Evolutionary conservation across 1,140 invertebrate species (phyloP).

Genomic region (Ephestia elutella): DNA sequence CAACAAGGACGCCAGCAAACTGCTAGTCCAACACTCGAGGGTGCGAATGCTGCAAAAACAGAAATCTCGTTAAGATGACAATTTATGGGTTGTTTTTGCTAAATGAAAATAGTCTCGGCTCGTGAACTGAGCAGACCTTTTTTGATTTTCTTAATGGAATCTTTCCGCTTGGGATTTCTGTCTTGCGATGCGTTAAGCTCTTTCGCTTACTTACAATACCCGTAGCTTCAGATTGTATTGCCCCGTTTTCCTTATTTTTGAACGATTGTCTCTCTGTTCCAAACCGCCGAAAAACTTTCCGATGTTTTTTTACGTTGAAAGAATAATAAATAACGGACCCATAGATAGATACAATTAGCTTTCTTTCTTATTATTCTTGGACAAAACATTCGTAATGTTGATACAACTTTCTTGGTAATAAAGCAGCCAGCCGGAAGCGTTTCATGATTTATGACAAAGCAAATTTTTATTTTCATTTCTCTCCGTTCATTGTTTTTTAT

Average conservation of each 20-base stretch:
- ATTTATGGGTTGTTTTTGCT: slow-evolving; percentile 74
- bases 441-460: slow-evolving; percentile 71
- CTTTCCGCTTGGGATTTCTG: slow-evolving; percentile 68
- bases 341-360: slow-evolving; percentile 32
- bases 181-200: slow-evolving; percentile 59
- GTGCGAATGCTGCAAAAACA: slow-evolving; percentile 68
- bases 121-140: slow-evolving; percentile 69
- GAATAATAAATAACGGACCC: neutral
- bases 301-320: neutral
- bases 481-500: slow-evolving; percentile 60
- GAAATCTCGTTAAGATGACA: slow-evolving; percentile 73
- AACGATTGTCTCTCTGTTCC: slow-evolving; percentile 16
- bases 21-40: slow-evolving; percentile 45
- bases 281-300: slow-evolving; percentile 6
- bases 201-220: slow-evolving; percentile 43
- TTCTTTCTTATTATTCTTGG: slow-evolving; percentile 26
- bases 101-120: slow-evolving; percentile 71
- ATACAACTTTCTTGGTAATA: slow-evolving; percentile 60
- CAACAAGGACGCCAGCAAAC: slow-evolving; percentile 32
- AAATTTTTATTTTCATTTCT: slow-evolving; percentile 68
- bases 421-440: slow-evolving; percentile 57
- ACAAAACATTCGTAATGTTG: slow-evolving; percentile 35
- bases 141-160: slow-evolving; percentile 75
- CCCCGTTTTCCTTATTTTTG: slow-evolving; percentile 25
- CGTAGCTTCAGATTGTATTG: slow-evolving; percentile 36